Conservation (phyloP, 2,113 vertebrate genomes). For the Bambusicola thoracicus region DNA sequence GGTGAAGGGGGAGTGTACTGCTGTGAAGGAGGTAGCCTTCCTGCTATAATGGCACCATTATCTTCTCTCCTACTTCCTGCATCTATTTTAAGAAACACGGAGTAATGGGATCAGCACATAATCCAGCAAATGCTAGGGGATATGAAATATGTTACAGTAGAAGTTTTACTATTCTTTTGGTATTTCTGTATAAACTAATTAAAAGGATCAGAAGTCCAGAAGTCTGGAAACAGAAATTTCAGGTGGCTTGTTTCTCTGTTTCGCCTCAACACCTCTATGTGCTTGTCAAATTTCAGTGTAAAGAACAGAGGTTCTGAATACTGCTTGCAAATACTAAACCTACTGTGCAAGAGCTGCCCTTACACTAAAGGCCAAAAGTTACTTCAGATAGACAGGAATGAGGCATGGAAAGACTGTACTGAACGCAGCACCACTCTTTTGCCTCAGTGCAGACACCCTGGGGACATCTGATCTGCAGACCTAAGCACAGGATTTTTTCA, state of each 20-base stretch:
- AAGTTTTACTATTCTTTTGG: not conserved
- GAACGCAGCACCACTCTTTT: not conserved
- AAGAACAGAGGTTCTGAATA: not conserved
- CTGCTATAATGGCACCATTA: constrained; percentile 54
- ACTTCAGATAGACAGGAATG: not conserved
- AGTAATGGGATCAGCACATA: constrained; percentile 23
- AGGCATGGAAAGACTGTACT: not conserved
- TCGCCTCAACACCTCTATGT: not conserved
- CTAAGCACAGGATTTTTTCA: not conserved
- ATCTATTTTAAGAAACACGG: constrained; percentile 72
- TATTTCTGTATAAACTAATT: not conserved
- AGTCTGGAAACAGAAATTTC: not conserved
- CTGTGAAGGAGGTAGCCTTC: constrained; percentile 72
- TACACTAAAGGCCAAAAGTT: not conserved
- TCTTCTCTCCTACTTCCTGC: constrained; percentile 75
- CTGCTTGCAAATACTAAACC: not conserved
- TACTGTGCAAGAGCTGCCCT: not conserved
- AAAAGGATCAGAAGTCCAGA: not conserved
- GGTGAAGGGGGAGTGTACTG: constrained; percentile 68
- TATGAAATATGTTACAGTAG: not conserved
- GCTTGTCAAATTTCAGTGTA: not conserved
- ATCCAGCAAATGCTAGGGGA: not conserved
- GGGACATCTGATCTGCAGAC: not conserved
- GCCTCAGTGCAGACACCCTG: not conserved
- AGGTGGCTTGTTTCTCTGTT: not conserved